Evolutionary conservation across 2,113 vertebrate genomes (phyloP).

Genomic region (Lepidothrix coronata): DNA sequence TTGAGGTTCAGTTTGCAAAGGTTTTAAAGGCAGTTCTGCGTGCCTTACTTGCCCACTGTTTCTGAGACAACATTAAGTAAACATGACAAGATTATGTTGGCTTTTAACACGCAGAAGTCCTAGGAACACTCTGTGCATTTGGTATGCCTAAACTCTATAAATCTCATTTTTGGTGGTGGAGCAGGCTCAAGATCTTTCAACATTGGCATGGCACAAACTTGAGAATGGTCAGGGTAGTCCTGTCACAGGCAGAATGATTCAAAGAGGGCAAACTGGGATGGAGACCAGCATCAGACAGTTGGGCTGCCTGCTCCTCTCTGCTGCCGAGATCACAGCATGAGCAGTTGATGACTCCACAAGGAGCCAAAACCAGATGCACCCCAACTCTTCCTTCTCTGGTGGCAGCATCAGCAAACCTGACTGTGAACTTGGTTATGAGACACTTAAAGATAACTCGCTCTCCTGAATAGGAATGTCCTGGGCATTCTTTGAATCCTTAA

Average conservation of each 20-base stretch:
- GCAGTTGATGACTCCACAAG: neutral
- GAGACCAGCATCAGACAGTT: neutral
- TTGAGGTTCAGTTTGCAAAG: neutral
- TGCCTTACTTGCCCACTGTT: neutral
- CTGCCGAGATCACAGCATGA: neutral
- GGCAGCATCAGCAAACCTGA: neutral
- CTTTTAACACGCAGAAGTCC: neutral
- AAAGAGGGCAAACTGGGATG: neutral
- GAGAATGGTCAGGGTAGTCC: neutral
- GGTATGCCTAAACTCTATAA: neutral
- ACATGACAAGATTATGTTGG: neutral
- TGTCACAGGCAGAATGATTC: neutral
- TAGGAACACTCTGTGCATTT: neutral
- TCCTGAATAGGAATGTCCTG: neutral
- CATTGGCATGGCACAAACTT: neutral
- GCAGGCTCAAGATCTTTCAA: neutral
- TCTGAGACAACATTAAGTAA: neutral
- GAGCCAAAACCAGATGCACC: neutral
- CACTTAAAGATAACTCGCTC: neutral
- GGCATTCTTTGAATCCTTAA: neutral
- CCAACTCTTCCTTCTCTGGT: neutral
- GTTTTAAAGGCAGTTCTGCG: neutral
- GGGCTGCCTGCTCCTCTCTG: neutral
- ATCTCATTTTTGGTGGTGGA: rapidly evolving
- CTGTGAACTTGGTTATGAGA: neutral